These are phyloP conservation scores for Tryphoninae sp. DNA, from an alignment of 2,888 invertebrate genomes.

Conservation along the genomic window DNA sequence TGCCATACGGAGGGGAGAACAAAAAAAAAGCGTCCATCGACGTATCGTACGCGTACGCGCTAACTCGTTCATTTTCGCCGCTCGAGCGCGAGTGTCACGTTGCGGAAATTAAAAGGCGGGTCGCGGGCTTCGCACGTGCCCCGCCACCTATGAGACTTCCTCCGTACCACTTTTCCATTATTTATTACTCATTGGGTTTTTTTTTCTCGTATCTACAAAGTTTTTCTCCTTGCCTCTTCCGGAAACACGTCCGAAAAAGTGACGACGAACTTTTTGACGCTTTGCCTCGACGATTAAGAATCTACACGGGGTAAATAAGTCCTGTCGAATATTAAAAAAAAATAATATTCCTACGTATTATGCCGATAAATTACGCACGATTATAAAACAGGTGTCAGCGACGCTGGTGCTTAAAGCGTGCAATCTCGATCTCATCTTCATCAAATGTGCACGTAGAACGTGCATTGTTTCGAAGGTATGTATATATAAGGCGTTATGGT, in stretches of 20 bases:
- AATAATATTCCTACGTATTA: too few relatives aligned
- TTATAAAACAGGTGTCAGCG: too few relatives aligned
- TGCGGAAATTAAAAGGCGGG: constrained; percentile 52
- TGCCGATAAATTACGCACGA: too few relatives aligned
- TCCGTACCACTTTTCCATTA: constrained; percentile 1
- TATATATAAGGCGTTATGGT: neutral
- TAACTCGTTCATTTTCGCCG: constrained; percentile 18
- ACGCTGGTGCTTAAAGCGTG: too few relatives aligned
- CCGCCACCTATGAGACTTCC: constrained; percentile 19
- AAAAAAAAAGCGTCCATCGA: too few relatives aligned
- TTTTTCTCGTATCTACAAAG: neutral
- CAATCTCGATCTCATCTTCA: neutral
- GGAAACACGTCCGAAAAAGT: neutral
- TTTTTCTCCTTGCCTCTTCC: neutral
- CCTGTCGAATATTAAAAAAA: too few relatives aligned
- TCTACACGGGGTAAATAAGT: too few relatives aligned
- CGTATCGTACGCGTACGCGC: too few relatives aligned
- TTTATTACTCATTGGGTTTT: neutral
- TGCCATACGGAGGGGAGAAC: too few relatives aligned
- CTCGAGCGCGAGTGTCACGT: constrained; percentile 34
- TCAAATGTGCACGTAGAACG: neutral
- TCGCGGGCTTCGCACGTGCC: constrained; percentile 50
- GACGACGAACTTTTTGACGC: too few relatives aligned
- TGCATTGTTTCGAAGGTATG: too few relatives aligned
- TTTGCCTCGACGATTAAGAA: too few relatives aligned